Evolutionary conservation across 30 jellyfish, hydroid and myxozoan genomes (phyloP).

Genomic region (Hydractinia echinata): DNA sequence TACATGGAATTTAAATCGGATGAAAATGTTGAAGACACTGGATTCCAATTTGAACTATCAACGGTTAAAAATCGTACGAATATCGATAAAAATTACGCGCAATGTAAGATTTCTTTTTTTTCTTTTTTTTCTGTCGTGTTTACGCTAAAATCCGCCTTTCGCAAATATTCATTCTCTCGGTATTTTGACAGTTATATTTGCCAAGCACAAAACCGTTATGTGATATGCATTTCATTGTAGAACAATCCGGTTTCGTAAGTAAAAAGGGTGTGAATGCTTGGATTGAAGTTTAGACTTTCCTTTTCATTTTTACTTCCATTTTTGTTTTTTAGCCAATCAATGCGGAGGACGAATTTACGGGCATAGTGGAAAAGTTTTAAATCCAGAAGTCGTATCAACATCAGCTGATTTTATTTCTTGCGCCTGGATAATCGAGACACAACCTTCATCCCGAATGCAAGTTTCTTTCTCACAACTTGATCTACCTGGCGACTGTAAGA

Average conservation of each 20-base stretch:
- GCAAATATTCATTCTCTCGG: too few species aligned
- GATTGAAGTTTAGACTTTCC: neutral
- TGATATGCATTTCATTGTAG: too few species aligned
- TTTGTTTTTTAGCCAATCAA: conserved; percentile 24
- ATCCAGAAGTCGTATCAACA: neutral
- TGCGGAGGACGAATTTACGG: conserved; percentile 24
- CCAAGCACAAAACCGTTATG: too few species aligned
- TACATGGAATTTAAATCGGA: conserved; percentile 16
- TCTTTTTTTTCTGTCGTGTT: too few species aligned
- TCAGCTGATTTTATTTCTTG: neutral
- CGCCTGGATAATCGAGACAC: conserved; percentile 31
- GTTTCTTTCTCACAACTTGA: conserved; percentile 11
- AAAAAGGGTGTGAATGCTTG: neutral
- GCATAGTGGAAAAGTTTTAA: neutral
- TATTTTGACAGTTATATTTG: too few species aligned
- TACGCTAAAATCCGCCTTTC: too few species aligned
- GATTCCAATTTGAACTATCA: neutral
- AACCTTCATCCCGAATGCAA: conserved; percentile 29
- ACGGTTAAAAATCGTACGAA: conserved; percentile 1
- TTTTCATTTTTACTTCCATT: neutral
- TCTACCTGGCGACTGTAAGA: conserved; percentile 25
- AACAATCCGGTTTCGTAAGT: neutral
- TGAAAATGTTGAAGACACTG: neutral
- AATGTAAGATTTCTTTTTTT: too few species aligned
- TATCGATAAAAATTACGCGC: too few species aligned